These are phyloP conservation scores for Okapia johnstoni DNA, from an alignment of 2,113 vertebrate species.

Conservation along the genomic window DNA sequence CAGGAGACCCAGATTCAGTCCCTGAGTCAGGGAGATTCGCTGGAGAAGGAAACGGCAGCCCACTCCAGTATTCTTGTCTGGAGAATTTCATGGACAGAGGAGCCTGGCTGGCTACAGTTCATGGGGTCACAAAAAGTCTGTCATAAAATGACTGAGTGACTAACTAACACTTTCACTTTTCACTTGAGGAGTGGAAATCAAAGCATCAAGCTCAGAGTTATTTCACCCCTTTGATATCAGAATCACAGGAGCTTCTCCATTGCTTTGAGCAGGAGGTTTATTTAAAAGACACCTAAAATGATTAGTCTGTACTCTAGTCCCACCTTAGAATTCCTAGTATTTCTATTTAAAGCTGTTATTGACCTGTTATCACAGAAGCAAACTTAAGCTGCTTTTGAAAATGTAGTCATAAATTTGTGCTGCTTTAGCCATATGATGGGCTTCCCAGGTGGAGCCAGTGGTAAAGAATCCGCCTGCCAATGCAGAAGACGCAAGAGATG, in stretches of 20 bases:
- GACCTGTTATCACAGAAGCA: not conserved
- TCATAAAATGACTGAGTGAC: not conserved
- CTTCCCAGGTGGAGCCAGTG: not conserved
- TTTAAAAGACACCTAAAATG: not conserved
- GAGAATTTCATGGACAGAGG: not conserved
- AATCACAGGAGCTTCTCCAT: not conserved
- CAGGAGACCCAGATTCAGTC: not conserved
- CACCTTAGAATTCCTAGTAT: not conserved
- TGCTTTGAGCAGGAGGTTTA: not conserved
- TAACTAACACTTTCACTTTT: not conserved
- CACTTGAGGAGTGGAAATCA: not conserved
- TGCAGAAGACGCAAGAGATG: not conserved
- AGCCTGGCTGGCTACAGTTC: not conserved
- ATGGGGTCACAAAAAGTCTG: not conserved
- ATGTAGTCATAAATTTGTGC: not conserved
- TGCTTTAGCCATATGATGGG: not conserved
- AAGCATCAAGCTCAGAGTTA: not conserved
- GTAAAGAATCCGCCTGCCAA: not conserved
- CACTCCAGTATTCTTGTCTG: not conserved
- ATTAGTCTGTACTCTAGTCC: not conserved
- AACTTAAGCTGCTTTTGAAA: not conserved
- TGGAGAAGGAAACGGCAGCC: not conserved
- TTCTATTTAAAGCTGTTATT: not conserved
- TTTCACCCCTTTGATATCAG: not conserved
- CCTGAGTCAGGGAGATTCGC: not conserved